Conservation (phyloP, 2,797 vertebrate species). For the Ctenopoma multispine region DNA sequence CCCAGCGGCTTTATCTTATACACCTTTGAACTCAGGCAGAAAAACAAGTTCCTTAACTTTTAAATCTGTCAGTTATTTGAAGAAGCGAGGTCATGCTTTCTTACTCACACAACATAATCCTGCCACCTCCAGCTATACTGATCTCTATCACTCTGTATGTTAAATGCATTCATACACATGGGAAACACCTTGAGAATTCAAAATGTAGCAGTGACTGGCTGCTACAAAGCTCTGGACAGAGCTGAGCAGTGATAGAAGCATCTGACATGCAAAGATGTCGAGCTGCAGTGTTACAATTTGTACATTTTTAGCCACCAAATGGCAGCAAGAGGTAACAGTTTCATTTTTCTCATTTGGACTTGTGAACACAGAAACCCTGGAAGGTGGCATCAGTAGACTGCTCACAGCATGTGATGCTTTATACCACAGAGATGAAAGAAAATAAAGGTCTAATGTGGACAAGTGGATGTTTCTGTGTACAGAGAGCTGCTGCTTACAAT, state of each 20-base stretch:
- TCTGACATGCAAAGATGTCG: conserved; percentile 3
- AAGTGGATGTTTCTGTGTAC: background rate
- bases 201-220: background rate
- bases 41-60: conserved; percentile 53
- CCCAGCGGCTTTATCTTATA: conserved; percentile 33
- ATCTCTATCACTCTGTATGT: conserved; percentile 25
- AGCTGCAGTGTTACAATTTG: background rate
- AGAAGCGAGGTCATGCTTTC: conserved; percentile 44
- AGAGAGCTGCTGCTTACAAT: conserved; percentile 5
- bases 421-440: conserved; percentile 1
- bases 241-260: too few species aligned
- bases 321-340: conserved; percentile 13
- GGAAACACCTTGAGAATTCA: conserved; percentile 25
- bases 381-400: conserved; percentile 22
- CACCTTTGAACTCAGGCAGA: conserved; percentile 65
- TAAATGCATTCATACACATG: conserved; percentile 24
- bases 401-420: conserved; percentile 10
- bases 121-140: conserved; percentile 28
- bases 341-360: conserved; percentile 12
- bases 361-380: conserved; percentile 30
- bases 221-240: conserved; percentile 3
- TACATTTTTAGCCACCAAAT: background rate
- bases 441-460: background rate
- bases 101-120: conserved; percentile 45
- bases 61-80: conserved; percentile 39